Evolutionary conservation across 2,113 vertebrate species (phyloP).

Genomic region (Puntigrus tetrazona): DNA sequence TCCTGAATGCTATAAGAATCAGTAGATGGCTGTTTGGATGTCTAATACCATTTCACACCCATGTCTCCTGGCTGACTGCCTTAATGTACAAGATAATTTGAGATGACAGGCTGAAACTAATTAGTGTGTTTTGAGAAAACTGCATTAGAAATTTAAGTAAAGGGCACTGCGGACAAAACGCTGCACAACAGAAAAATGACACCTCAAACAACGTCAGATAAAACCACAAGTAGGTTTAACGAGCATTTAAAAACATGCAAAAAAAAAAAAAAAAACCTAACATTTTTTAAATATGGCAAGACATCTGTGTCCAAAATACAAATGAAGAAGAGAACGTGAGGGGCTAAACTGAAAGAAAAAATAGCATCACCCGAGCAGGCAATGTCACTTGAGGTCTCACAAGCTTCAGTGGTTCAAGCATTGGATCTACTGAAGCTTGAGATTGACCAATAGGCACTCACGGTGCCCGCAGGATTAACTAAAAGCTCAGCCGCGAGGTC

Average conservation of each 20-base stretch:
- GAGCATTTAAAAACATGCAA: no score
- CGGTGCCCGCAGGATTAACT: conserved; percentile 41
- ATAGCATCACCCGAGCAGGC: conserved; percentile 5
- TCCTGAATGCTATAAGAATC: neutral
- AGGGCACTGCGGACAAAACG: neutral
- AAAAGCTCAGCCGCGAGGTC: conserved; percentile 40
- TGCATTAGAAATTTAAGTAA: neutral
- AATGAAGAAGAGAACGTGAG: neutral
- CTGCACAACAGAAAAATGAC: neutral
- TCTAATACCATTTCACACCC: neutral
- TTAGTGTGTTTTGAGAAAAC: conserved; percentile 18
- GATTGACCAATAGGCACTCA: conserved; percentile 44
- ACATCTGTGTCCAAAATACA: neutral
- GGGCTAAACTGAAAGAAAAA: neutral
- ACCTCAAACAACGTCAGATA: neutral
- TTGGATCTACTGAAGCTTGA: conserved; percentile 30
- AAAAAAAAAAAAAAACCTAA: no score
- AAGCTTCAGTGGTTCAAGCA: conserved; percentile 13
- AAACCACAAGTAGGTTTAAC: neutral
- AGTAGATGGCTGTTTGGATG: conserved; percentile 1
- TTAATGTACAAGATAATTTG: neutral
- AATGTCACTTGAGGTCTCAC: conserved; percentile 23
- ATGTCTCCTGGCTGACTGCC: neutral
- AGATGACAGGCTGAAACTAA: neutral
- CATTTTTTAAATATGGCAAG: neutral